phyloP scores from a whole-genome alignment of 2,797 vertebrate species.

The Dicrostonyx torquatus region DNA sequence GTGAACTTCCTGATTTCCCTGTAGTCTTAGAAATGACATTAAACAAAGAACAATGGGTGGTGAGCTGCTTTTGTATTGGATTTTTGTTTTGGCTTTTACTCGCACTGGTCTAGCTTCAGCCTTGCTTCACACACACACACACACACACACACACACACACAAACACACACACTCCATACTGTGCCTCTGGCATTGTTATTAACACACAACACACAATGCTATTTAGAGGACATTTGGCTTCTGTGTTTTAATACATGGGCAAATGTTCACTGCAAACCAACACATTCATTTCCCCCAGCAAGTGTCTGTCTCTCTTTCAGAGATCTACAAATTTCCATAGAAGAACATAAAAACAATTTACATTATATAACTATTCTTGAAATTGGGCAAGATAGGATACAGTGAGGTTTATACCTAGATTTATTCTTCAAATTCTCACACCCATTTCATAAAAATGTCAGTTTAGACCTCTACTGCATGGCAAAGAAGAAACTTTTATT shows the following conservation, averaged over 20 bases:
- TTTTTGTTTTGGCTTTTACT: not conserved
- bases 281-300: constrained; percentile 63
- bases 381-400: constrained; percentile 23
- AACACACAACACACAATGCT: constrained; percentile 66
- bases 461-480: constrained; percentile 24
- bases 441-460: constrained; percentile 55
- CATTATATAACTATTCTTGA: constrained; percentile 57
- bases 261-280: constrained; percentile 63
- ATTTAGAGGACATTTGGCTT: constrained; percentile 60
- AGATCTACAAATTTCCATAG: constrained; percentile 57
- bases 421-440: constrained; percentile 59
- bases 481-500: constrained; percentile 52
- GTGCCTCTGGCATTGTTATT: constrained; percentile 57
- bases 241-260: constrained; percentile 64
- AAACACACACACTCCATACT: not conserved
- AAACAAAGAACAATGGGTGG: constrained; percentile 34
- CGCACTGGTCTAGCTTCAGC: constrained; percentile 18
- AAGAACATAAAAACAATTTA: constrained; percentile 69
- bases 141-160: not conserved
- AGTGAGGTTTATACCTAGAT: constrained; percentile 25
- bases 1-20: constrained; percentile 26
- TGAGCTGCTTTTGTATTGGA: constrained; percentile 15
- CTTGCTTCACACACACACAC: constrained; percentile 41
- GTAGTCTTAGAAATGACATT: constrained; percentile 53
- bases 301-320: constrained; percentile 59